A percentile compares a stretch with the other conserved stretches of the same genome.
Evolutionary conservation across 2,797 vertebrate genomes (phyloP).

Genomic region (Lutjanus argentimaculatus): DNA sequence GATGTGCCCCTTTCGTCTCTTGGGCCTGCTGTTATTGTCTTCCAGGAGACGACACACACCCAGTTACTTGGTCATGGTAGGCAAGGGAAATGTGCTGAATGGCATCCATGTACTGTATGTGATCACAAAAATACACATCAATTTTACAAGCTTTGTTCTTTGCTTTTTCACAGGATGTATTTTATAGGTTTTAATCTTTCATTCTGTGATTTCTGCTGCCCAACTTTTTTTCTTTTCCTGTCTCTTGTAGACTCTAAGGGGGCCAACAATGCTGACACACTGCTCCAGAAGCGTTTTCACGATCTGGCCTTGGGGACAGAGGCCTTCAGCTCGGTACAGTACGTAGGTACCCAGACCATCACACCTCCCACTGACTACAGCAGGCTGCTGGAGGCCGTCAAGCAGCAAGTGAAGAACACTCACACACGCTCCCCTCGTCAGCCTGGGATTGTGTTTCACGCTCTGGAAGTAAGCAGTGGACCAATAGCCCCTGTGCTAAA

Average conservation of each 20-base stretch:
- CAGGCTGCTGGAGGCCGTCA: conserved; percentile 79
- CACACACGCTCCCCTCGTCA: conserved; percentile 88
- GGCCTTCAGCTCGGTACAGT: conserved; percentile 90
- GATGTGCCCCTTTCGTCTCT: conserved; percentile 89
- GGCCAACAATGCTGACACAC: conserved; percentile 80
- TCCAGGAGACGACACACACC: conserved; percentile 90
- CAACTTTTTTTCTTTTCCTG: neutral
- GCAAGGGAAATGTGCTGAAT: conserved; percentile 1
- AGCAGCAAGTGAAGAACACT: conserved; percentile 85
- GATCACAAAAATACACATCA: neutral
- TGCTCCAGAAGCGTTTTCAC: conserved; percentile 89
- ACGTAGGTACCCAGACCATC: conserved; percentile 88
- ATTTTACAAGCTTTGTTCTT: neutral
- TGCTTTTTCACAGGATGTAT: neutral
- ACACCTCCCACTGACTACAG: conserved; percentile 87
- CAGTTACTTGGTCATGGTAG: conserved; percentile 87
- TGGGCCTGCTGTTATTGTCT: conserved; percentile 86
- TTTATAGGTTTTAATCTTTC: neutral
- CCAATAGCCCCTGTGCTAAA: too few species aligned
- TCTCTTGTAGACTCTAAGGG: conserved; percentile 73
- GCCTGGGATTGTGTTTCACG: conserved; percentile 87
- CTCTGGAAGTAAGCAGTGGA: conserved; percentile 83
- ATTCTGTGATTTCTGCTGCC: neutral
- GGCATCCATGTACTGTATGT: neutral
- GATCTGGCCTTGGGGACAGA: conserved; percentile 85